A percentile compares a stretch with the other conserved stretches of the same genome.
These are phyloP conservation scores for Dolomedes plantarius DNA, from an alignment of 2,888 invertebrate species.

Conservation along the genomic window DNA sequence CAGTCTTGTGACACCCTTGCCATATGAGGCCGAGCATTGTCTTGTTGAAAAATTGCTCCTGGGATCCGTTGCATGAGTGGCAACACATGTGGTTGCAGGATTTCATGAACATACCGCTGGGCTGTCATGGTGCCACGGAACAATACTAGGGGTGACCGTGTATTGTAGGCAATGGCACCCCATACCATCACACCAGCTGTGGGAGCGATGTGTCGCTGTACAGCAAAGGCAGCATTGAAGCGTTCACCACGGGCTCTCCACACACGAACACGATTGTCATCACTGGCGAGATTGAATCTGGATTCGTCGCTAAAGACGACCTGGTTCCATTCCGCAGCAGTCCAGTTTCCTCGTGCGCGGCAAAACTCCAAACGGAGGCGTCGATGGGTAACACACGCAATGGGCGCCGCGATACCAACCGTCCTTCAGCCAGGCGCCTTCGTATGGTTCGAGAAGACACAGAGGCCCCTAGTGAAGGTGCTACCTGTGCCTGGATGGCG, in stretches of 20 bases:
- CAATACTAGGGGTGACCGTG: not conserved
- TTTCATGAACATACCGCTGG: not conserved
- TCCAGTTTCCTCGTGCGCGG: too few relatives aligned
- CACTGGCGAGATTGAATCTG: not conserved
- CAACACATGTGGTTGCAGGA: not conserved
- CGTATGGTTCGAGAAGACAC: too few relatives aligned
- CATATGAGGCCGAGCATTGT: not conserved
- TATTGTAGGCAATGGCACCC: not conserved
- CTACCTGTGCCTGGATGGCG: too few relatives aligned
- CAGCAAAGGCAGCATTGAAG: not conserved
- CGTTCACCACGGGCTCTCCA: not conserved
- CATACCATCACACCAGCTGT: constrained; percentile 8
- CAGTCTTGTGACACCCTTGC: not conserved
- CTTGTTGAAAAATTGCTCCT: not conserved
- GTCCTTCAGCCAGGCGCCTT: too few relatives aligned
- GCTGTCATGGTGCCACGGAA: not conserved
- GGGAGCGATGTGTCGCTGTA: not conserved
- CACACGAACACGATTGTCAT: not conserved
- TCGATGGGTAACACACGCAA: too few relatives aligned
- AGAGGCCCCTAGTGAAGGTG: too few relatives aligned
- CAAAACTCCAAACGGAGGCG: too few relatives aligned
- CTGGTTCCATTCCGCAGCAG: not conserved
- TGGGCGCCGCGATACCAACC: too few relatives aligned
- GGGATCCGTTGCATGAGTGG: not conserved
- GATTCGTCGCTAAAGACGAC: constrained; percentile 6